phyloP scores from a whole-genome alignment of 2,888 invertebrate genomes.

The Lysandra coridon region DNA sequence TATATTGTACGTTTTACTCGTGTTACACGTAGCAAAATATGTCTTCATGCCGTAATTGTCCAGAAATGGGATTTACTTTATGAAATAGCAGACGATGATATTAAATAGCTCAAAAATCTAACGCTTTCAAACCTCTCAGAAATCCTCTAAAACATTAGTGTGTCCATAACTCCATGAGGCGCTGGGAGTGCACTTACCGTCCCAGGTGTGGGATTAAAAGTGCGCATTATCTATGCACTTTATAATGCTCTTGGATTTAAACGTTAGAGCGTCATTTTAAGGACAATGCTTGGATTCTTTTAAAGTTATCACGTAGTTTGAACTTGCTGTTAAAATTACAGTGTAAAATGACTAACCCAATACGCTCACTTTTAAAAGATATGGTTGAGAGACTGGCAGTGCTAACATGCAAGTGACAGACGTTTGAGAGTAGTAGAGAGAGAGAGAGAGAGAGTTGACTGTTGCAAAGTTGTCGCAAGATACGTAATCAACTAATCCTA shows the following conservation, averaged over 20 bases:
- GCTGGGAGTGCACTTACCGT: conserved; percentile 60
- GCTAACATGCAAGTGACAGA: too few relatives aligned
- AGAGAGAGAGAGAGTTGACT: too few relatives aligned
- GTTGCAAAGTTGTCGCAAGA: too few relatives aligned
- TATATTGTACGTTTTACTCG: too few relatives aligned
- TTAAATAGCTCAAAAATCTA: background rate
- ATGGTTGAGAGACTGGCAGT: too few relatives aligned
- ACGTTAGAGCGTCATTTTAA: background rate
- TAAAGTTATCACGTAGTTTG: background rate
- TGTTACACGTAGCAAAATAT: too few relatives aligned
- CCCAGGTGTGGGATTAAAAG: conserved; percentile 69
- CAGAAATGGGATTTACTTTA: too few relatives aligned
- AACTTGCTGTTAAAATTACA: background rate
- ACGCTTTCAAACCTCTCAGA: background rate
- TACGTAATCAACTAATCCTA: too few relatives aligned
- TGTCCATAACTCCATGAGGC: conserved; percentile 27
- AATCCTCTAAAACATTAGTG: conserved; percentile 1
- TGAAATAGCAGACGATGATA: background rate
- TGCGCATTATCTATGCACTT: conserved; percentile 48
- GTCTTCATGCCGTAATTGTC: too few relatives aligned
- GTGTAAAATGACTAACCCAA: background rate
- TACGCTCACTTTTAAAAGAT: background rate
- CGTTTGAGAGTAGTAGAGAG: too few relatives aligned
- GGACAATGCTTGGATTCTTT: background rate
- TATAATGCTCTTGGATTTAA: conserved; percentile 37